Conservation (phyloP, 2,797 vertebrate genomes). For the Tolypeutes matacus region DNA sequence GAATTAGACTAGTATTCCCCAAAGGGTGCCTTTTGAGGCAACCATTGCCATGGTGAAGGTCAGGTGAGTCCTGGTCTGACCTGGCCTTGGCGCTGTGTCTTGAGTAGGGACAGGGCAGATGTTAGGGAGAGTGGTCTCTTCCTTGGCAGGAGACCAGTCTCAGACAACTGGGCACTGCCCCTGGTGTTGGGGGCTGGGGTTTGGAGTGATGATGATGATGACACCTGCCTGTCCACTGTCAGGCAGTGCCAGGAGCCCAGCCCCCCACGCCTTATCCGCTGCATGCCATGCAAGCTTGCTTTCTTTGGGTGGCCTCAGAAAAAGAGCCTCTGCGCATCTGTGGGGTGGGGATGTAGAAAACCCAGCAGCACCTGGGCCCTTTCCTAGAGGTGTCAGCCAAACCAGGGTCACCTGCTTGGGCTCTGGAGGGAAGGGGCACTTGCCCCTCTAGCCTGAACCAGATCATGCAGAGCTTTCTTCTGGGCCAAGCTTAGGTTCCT, state of each 20-base stretch:
- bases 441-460: no score
- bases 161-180: not conserved
- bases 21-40: not conserved
- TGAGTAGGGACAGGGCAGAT: not conserved
- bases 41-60: not conserved
- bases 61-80: not conserved
- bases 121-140: not conserved
- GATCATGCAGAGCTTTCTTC: not conserved
- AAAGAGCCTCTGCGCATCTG: not conserved
- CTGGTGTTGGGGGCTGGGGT: not conserved
- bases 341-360: not conserved
- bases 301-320: not conserved
- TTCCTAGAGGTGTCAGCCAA: conserved; percentile 17
- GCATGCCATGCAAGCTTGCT: not conserved
- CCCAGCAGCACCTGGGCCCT: not conserved
- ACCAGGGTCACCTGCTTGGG: not conserved
- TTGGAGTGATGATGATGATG: not conserved
- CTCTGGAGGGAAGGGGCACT: not conserved
- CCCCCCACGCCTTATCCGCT: not conserved
- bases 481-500: not conserved
- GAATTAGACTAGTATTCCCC: conserved; percentile 29
- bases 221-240: not conserved
- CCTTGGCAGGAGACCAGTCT: not conserved
- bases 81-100: not conserved
- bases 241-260: not conserved